Conservation (phyloP, 2,888 invertebrate genomes). For the Chaetogeoica ovagalla region DNA sequence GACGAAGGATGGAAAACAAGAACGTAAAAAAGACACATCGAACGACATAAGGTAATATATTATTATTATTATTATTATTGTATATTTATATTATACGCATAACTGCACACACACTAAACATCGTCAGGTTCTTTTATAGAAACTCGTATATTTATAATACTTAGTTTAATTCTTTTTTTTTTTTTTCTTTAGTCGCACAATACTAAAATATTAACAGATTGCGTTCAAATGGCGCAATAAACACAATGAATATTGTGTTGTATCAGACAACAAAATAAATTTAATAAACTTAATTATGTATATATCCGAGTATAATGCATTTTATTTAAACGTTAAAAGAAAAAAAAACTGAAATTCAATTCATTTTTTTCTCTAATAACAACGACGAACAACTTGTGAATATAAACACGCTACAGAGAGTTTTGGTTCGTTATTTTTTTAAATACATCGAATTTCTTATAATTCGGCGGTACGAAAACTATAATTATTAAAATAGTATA, state of each 20-base stretch:
- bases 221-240: slow-evolving; percentile 33
- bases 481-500: too few species aligned
- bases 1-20: slow-evolving; percentile 45
- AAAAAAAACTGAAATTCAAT: not conserved
- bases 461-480: too few species aligned
- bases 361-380: not conserved
- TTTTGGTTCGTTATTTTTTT: slow-evolving; percentile 23
- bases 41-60: slow-evolving; percentile 20
- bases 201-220: slow-evolving; percentile 35
- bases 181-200: slow-evolving; percentile 26
- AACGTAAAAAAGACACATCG: slow-evolving; percentile 39
- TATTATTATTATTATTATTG: slow-evolving; percentile 9
- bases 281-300: slow-evolving; percentile 38
- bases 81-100: not conserved
- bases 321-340: slow-evolving; percentile 9
- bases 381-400: slow-evolving; percentile 3
- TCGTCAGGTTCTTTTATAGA: slow-evolving; percentile 20
- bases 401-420: not conserved
- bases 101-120: too few species aligned
- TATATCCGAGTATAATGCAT: slow-evolving; percentile 10
- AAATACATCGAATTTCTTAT: too few species aligned
- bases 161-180: slow-evolving; percentile 33
- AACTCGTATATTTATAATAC: slow-evolving; percentile 39
- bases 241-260: slow-evolving; percentile 23
- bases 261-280: slow-evolving; percentile 27